Conservation (phyloP, 2,797 vertebrate species). For the Stomatorhinus walkeri region DNA sequence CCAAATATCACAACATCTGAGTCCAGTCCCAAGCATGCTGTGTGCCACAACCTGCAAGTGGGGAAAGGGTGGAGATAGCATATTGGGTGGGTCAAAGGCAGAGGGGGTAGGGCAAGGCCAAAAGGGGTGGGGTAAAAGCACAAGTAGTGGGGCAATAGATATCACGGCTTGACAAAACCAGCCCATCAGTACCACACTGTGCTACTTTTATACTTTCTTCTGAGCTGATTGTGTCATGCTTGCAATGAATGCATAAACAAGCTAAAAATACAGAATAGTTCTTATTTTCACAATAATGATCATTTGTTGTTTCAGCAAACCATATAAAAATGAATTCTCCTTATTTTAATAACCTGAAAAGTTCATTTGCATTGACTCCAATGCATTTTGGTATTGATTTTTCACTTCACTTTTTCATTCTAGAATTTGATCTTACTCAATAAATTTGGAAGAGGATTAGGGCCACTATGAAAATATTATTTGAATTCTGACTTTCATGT, state of each 20-base stretch:
- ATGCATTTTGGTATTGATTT: not conserved
- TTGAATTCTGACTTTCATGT: too few species aligned
- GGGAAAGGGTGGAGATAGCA: not conserved
- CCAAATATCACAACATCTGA: conserved; percentile 85
- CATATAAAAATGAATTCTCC: not conserved
- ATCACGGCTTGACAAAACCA: not conserved
- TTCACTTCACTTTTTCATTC: not conserved
- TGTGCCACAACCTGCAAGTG: conserved; percentile 76
- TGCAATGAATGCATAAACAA: not conserved
- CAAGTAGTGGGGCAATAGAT: not conserved
- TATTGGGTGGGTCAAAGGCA: not conserved
- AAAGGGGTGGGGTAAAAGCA: not conserved
- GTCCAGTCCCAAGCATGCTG: conserved; percentile 76
- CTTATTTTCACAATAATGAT: not conserved
- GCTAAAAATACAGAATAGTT: not conserved
- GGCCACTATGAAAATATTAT: too few species aligned
- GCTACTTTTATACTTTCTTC: not conserved
- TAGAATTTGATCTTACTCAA: not conserved
- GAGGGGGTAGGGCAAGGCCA: not conserved
- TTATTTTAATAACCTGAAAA: not conserved
- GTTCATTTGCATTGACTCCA: not conserved
- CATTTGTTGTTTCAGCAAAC: not conserved
- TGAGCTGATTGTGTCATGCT: not conserved
- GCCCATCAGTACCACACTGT: not conserved
- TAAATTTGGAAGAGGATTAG: too few species aligned